Base-by-base conservation (phyloP, 2,113 vertebrate genomes). In the Thomomys bottae region DNA sequence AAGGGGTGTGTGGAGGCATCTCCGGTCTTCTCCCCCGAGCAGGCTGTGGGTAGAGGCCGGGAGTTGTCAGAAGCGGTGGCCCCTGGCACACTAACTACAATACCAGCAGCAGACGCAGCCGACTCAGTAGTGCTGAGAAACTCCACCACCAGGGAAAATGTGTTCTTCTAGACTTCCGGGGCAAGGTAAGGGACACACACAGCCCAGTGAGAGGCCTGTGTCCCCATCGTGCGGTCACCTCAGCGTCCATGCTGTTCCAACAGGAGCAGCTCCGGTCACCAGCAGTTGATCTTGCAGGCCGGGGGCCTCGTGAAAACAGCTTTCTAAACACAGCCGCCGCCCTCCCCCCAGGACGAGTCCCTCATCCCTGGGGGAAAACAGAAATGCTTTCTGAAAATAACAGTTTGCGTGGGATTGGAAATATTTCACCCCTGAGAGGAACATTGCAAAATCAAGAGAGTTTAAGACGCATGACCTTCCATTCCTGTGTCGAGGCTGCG, bases 181-280 rank as follows among this genome's bases (percentile, higher is more conserved):
- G 45, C 45, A 45, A 45, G 45, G 45, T 6, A 11, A 45, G 6
- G 45, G n/a, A n/a, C n/a, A 8, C 45, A 45, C 61, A 30, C 63
- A 8, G 63, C 26, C 28, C 24, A 10, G 24, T 64, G 63, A n/a
- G 26, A 28, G 63, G 9, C 26, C 63, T 11, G 63, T 4, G 63
- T 64, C 26, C 30, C 26, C 26, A 8, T 28, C 26, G 7, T 8
- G 63, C 8, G 28, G 63, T 64, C 6, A 34, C 3, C 30, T 57
- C 61, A n/a, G 0, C 1, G 2, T 30, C 6, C 17, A 9, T 21
- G 30, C 28, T 1, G 1, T 23, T 0, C 2, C 54, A n/a, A 20
- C 23, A 8, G 59, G 12, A 12, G 36, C 34, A 15, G 20, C 2
- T 4, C 1, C 4, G 26, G 45, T 9, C 38, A 38, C 14, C 0